Conservation (phyloP, 2,113 vertebrate genomes). For the Sylvietta virens region DNA sequence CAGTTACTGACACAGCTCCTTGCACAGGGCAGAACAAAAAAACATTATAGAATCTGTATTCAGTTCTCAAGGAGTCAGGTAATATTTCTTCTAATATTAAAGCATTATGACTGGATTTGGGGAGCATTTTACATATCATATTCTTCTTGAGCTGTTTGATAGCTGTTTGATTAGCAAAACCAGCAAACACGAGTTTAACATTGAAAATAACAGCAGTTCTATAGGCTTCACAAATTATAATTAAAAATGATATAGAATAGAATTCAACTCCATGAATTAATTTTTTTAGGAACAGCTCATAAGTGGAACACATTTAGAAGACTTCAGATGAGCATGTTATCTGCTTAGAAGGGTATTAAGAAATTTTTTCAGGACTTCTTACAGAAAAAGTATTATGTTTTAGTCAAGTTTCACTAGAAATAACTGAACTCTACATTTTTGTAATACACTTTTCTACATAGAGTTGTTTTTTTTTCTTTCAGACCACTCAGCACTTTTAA, state of each 20-base stretch:
- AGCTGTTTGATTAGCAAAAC: background rate
- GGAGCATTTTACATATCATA: background rate
- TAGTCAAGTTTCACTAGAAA: background rate
- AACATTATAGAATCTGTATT: background rate
- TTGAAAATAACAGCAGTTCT: background rate
- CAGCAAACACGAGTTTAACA: fast-evolving
- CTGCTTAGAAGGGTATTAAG: background rate
- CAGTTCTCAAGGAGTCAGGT: background rate
- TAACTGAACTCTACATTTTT: background rate
- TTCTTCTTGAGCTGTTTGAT: background rate
- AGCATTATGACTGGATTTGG: background rate
- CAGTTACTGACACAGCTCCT: background rate
- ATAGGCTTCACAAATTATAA: background rate
- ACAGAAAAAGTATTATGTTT: background rate
- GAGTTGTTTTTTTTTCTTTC: background rate
- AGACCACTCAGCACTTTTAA: background rate
- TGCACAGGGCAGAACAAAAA: background rate
- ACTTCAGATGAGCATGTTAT: background rate
- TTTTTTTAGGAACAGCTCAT: background rate
- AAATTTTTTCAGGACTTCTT: background rate
- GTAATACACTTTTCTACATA: background rate
- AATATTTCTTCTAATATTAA: background rate
- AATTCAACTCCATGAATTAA: background rate
- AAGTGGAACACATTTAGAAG: background rate
- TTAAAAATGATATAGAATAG: background rate